Conservation (phyloP, 1,140 invertebrate species). For the Drosophila gunungcola region DNA sequence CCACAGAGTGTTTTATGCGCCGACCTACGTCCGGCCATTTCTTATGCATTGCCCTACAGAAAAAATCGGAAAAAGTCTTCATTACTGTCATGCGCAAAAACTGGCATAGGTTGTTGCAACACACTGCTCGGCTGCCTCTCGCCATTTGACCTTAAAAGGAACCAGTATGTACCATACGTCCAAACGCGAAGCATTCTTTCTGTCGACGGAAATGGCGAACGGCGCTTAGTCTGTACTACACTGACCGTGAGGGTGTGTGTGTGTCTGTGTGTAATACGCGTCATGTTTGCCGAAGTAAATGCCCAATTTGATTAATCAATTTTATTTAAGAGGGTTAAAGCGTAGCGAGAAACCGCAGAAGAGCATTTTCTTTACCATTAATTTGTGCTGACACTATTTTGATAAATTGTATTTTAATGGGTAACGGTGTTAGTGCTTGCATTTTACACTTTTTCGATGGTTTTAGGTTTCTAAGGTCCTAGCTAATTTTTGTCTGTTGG, state of each 20-base stretch:
- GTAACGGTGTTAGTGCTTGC: no score
- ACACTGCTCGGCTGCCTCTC: slow-evolving; percentile 23
- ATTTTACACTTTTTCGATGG: no score
- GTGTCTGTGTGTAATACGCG: slow-evolving; percentile 53
- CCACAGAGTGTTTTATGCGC: not conserved
- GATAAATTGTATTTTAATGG: no score
- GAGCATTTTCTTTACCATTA: not conserved
- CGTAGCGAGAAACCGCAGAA: slow-evolving; percentile 9
- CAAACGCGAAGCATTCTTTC: slow-evolving; percentile 54
- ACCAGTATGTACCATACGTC: slow-evolving; percentile 71
- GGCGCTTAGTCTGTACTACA: slow-evolving; percentile 48
- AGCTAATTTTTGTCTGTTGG: no score
- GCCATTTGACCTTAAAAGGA: slow-evolving; percentile 2
- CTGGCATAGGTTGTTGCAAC: slow-evolving; percentile 41
- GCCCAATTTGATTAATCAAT: slow-evolving; percentile 63
- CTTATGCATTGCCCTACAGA: not conserved
- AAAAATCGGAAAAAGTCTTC: slow-evolving; percentile 1
- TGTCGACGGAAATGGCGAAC: slow-evolving; percentile 53
- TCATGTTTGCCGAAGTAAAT: slow-evolving; percentile 72
- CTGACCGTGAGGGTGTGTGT: slow-evolving; percentile 9
- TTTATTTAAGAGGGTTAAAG: slow-evolving; percentile 25
- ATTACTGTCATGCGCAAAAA: slow-evolving; percentile 57
- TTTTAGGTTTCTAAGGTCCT: no score
- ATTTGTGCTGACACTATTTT: no score
- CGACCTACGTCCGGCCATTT: not conserved